Evolutionary conservation across 2,888 invertebrate genomes (phyloP).

Genomic region (Pocota personata): DNA sequence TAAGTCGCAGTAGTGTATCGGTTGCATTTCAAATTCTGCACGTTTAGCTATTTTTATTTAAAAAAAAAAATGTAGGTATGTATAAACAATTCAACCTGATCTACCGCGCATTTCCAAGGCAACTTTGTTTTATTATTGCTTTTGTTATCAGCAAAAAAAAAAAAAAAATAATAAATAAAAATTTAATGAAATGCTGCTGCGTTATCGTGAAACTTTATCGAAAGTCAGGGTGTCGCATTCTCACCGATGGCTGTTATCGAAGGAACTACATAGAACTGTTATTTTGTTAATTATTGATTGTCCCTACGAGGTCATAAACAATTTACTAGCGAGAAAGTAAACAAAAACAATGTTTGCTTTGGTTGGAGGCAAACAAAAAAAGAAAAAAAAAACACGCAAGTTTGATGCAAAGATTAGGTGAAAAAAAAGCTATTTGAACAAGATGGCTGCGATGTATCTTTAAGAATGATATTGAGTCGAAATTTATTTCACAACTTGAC

Average conservation of each 20-base stretch:
- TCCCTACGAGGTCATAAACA: background rate
- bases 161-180: background rate
- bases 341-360: slow-evolving; percentile 14
- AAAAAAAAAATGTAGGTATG: background rate
- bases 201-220: slow-evolving; percentile 37
- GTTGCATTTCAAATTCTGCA: slow-evolving; percentile 31
- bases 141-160: slow-evolving; percentile 26
- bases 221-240: slow-evolving; percentile 26
- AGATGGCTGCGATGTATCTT: background rate
- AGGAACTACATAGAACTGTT: slow-evolving; percentile 9
- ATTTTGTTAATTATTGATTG: background rate
- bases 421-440: background rate
- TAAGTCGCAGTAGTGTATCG: slow-evolving; percentile 40
- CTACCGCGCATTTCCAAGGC: slow-evolving; percentile 18
- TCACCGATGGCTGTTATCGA: slow-evolving; percentile 16
- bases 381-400: background rate
- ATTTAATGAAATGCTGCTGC: background rate
- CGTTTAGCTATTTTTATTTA: slow-evolving; percentile 15
- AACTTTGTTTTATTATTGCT: slow-evolving; percentile 1
- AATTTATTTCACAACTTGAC: background rate
- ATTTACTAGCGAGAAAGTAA: background rate
- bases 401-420: background rate
- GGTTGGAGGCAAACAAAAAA: background rate
- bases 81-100: slow-evolving; percentile 26
- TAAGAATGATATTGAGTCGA: background rate